phyloP scores from a whole-genome alignment of 2,113 vertebrate species.

The Equus quagga region DNA sequence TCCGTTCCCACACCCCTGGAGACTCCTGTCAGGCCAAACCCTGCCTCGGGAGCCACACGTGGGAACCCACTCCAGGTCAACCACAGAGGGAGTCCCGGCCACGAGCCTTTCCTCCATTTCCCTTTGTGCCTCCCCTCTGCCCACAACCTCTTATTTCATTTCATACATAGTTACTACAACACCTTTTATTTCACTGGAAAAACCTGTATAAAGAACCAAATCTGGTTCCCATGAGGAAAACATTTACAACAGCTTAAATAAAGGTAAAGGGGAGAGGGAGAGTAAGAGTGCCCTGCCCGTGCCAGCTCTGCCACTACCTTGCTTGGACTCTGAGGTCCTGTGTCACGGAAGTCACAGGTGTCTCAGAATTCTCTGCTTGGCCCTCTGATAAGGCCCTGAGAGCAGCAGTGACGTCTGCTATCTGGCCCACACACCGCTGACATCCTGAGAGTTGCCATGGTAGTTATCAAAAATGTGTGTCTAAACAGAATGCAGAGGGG shows the following conservation, averaged over 20 bases:
- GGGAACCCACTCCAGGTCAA: not conserved
- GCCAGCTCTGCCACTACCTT: not conserved
- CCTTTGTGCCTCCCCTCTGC: not conserved
- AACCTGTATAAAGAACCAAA: constrained; percentile 67
- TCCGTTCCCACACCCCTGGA: not conserved
- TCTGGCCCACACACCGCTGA: not conserved
- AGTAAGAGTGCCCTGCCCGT: not conserved
- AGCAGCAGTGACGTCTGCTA: not conserved
- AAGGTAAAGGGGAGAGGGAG: not conserved
- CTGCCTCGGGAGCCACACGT: fast-evolving
- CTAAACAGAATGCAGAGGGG: not conserved
- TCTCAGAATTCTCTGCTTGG: not conserved
- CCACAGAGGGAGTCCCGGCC: too few species aligned
- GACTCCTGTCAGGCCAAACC: too few species aligned
- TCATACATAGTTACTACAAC: constrained; percentile 66
- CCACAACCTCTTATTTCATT: constrained; percentile 45
- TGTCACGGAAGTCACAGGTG: not conserved
- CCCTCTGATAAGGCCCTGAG: not conserved
- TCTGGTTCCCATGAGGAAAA: constrained; percentile 57
- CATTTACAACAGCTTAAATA: constrained; percentile 61
- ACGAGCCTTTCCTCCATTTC: not conserved
- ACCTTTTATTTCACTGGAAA: constrained; percentile 82
- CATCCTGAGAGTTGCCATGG: not conserved
- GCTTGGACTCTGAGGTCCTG: not conserved
- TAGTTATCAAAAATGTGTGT: not conserved